These are phyloP conservation scores for Hymenochirus boettgeri DNA, from an alignment of 2,113 vertebrate species.

Conservation along the genomic window DNA sequence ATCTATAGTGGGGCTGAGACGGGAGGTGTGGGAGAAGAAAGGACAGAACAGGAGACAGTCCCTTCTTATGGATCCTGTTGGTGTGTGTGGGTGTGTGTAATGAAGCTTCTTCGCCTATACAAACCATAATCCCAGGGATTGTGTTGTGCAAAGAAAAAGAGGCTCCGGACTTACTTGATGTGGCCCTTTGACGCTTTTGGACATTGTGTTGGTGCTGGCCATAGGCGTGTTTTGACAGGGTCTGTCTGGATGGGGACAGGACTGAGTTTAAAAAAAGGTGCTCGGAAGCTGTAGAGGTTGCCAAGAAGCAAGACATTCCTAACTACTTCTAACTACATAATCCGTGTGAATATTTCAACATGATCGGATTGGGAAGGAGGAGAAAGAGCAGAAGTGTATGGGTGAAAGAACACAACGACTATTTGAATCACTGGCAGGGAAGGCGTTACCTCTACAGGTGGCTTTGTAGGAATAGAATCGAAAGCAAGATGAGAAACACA, in stretches of 20 bases:
- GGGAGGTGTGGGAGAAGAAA: slow-evolving; percentile 35
- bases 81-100: too few species aligned
- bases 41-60: slow-evolving; percentile 55
- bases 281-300: slow-evolving; percentile 88
- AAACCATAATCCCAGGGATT: slow-evolving; percentile 87
- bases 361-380: slow-evolving; percentile 69
- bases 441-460: slow-evolving; percentile 58
- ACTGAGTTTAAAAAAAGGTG: slow-evolving; percentile 97
- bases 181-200: slow-evolving; percentile 99
- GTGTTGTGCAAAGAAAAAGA: slow-evolving; percentile 81
- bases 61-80: slow-evolving; percentile 82
- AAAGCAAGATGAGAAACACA: slow-evolving; percentile 47
- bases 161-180: slow-evolving; percentile 87
- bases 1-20: slow-evolving; percentile 63
- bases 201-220: slow-evolving; percentile 94
- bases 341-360: slow-evolving; percentile 89
- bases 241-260: slow-evolving; percentile 92
- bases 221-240: slow-evolving; percentile 98
- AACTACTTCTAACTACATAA: too few species aligned
- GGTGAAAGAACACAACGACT: slow-evolving; percentile 46
- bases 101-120: slow-evolving; percentile 83
- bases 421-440: slow-evolving; percentile 37
- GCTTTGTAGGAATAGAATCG: slow-evolving; percentile 55
- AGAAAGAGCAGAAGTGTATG: slow-evolving; percentile 45
- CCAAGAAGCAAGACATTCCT: slow-evolving; percentile 81